A percentile compares a stretch with the other conserved stretches of the same genome.
These are phyloP conservation scores for Serripes groenlandicus DNA, from an alignment of 2,888 invertebrate genomes.

Conservation along the genomic window DNA sequence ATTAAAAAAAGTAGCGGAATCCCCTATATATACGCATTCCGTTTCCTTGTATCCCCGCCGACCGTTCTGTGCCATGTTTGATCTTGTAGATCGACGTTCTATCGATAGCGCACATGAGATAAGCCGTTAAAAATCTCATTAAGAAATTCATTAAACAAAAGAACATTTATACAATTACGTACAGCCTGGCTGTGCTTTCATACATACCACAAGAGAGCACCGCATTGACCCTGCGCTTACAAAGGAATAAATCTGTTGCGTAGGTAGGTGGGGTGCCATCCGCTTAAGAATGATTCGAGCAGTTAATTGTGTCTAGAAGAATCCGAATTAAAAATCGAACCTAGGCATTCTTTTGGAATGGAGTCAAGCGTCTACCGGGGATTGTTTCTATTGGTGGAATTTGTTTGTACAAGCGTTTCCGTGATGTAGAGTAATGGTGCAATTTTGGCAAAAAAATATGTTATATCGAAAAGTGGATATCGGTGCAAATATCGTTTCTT, in stretches of 20 bases:
- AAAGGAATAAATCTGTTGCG: conserved; percentile 45
- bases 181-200: neutral
- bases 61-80: too few relatives aligned
- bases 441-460: conserved; percentile 5
- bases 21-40: too few relatives aligned
- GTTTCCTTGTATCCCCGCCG: too few relatives aligned
- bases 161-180: conserved; percentile 20
- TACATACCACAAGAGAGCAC: conserved; percentile 8
- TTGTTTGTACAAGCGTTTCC: conserved; percentile 17
- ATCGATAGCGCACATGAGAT: conserved; percentile 17
- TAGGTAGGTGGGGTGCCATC: conserved; percentile 23
- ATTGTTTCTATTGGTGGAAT: conserved; percentile 11
- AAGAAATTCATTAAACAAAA: conserved; percentile 14
- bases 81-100: neutral
- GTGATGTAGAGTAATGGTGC: too few relatives aligned
- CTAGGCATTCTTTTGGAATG: conserved; percentile 13
- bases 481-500: too few relatives aligned
- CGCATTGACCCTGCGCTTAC: conserved; percentile 29
- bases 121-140: conserved; percentile 22
- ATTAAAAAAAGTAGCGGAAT: too few relatives aligned
- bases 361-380: conserved; percentile 23
- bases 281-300: conserved; percentile 24
- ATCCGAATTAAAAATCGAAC: conserved; percentile 42
- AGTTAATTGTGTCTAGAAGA: conserved; percentile 38
- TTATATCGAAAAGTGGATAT: too few relatives aligned